Percentiles rank a stretch among this genome's conserved stretches.
These are phyloP conservation scores for Echiichthys vipera DNA, from an alignment of 2,797 vertebrate genomes.

Conservation along the genomic window DNA sequence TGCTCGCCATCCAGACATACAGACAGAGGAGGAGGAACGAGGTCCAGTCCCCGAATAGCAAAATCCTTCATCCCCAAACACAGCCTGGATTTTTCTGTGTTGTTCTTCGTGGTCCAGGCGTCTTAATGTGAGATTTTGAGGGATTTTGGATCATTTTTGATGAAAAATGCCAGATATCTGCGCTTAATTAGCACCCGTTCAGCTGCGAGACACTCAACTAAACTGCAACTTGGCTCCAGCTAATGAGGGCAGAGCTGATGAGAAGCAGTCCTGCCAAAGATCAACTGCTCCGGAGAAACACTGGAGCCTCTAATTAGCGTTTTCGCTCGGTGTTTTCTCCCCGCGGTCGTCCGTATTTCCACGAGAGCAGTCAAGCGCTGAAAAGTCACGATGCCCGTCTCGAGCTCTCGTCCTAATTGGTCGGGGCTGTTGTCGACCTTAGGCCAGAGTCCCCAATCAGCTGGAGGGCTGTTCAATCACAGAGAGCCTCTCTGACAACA, in stretches of 20 bases:
- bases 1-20: too few relatives aligned
- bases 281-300: constrained; percentile 22
- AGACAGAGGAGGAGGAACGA: too few relatives aligned
- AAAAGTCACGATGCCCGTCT: not conserved
- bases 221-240: not conserved
- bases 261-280: constrained; percentile 10
- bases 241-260: constrained; percentile 33
- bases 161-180: too few relatives aligned
- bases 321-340: not conserved
- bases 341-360: not conserved
- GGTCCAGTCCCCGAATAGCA: too few relatives aligned
- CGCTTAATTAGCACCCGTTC: constrained; percentile 36
- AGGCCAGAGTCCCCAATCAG: constrained; percentile 12
- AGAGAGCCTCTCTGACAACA: not conserved
- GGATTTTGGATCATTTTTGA: too few relatives aligned
- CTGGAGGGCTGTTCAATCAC: constrained; percentile 21
- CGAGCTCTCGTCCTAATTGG: constrained; percentile 7
- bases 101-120: too few relatives aligned
- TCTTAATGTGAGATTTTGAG: too few relatives aligned
- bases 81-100: too few relatives aligned
- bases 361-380: not conserved
- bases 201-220: constrained; percentile 25
- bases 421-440: not conserved
- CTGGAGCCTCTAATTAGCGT: constrained; percentile 23
- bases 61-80: too few relatives aligned